Evolutionary conservation across 2,113 vertebrate genomes (phyloP).

Genomic region (Rostratula benghalensis): DNA sequence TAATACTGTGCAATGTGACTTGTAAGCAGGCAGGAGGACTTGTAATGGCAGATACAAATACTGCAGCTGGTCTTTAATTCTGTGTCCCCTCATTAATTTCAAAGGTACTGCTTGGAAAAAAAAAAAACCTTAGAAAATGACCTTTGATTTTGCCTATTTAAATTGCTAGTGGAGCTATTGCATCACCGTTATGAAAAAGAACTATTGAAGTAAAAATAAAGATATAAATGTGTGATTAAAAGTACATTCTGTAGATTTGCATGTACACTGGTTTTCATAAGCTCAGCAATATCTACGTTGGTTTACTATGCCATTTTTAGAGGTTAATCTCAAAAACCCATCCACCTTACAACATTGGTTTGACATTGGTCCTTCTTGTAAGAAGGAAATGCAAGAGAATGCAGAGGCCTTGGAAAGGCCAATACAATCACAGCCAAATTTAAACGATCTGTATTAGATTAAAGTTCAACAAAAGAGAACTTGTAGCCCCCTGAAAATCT

Average conservation of each 20-base stretch:
- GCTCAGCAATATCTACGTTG: not conserved
- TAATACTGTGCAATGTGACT: not conserved
- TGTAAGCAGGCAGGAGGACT: not conserved
- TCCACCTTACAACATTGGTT: not conserved
- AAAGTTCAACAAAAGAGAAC: not conserved
- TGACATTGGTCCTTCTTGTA: not conserved
- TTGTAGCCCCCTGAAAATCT: not conserved
- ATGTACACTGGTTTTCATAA: not conserved
- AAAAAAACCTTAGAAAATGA: not conserved
- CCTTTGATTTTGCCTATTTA: not conserved
- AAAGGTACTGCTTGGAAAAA: not conserved
- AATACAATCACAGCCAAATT: not conserved
- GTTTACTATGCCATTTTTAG: not conserved
- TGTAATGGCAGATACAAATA: not conserved
- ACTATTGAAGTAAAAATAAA: not conserved
- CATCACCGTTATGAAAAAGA: not conserved
- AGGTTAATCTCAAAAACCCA: not conserved
- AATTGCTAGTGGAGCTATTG: not conserved
- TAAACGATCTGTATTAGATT: not conserved
- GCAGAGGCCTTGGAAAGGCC: not conserved
- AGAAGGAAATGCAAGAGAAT: not conserved
- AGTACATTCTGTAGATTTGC: not conserved
- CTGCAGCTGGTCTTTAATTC: not conserved
- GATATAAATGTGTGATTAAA: not conserved
- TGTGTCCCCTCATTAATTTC: not conserved